These are phyloP conservation scores for Matsumyia berberina DNA, from an alignment of 2,888 invertebrate species.

Conservation along the genomic window DNA sequence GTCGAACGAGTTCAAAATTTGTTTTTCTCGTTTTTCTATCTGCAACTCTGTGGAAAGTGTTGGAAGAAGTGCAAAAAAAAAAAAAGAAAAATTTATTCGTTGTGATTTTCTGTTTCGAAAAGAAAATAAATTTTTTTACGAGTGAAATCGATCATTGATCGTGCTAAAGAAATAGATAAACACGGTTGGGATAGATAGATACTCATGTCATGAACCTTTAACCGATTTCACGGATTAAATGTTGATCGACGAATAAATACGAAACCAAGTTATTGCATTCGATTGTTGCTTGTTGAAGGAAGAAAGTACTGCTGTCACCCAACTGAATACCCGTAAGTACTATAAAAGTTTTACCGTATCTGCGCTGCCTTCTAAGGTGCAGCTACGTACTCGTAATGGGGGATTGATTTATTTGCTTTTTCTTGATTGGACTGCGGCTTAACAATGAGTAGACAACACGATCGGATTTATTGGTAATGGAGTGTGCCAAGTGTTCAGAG, in stretches of 20 bases:
- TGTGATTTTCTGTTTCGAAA: conserved; percentile 17
- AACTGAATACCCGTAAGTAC: conserved; percentile 34
- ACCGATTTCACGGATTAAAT: conserved; percentile 19
- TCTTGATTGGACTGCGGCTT: background rate
- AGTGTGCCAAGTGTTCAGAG: background rate
- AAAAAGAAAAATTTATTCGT: conserved; percentile 9
- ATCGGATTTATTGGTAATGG: background rate
- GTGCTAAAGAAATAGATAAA: conserved; percentile 25
- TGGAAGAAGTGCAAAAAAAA: conserved; percentile 25
- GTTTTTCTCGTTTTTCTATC: conserved; percentile 23
- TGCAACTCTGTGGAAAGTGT: conserved; percentile 39
- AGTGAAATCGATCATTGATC: conserved; percentile 31
- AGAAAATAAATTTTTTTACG: conserved; percentile 4
- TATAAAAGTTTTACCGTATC: conserved; percentile 33
- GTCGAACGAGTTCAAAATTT: conserved; percentile 35
- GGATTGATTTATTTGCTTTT: background rate
- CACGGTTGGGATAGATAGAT: background rate
- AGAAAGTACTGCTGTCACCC: conserved; percentile 28
- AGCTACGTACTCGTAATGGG: conserved; percentile 14
- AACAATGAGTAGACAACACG: conserved; percentile 8
- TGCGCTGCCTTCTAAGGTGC: conserved; percentile 1
- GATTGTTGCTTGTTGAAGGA: conserved; percentile 1
- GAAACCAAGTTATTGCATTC: conserved; percentile 4
- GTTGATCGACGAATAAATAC: conserved; percentile 15
- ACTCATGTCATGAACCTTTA: conserved; percentile 11